These are phyloP conservation scores for Lytechinus pictus DNA, from an alignment of 35 echinoderm and acorn worm species.

Conservation along the genomic window DNA sequence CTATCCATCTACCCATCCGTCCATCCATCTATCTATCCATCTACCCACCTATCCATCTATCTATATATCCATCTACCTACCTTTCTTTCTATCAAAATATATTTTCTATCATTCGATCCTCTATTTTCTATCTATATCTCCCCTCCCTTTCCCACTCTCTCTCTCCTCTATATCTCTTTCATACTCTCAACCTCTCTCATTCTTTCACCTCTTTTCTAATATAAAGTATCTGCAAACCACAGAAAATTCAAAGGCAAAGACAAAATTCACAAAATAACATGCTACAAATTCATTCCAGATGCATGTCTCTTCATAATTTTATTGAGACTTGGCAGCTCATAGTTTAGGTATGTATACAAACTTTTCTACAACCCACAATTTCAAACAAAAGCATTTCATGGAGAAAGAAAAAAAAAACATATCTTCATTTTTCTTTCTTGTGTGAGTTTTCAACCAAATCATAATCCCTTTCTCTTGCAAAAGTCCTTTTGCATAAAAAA, in stretches of 20 bases:
- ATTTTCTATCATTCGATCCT: too few species aligned
- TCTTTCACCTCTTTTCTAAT: neutral
- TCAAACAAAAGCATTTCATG: conserved; percentile 30
- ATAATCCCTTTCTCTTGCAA: conserved; percentile 3
- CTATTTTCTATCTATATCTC: too few species aligned
- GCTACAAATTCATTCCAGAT: neutral
- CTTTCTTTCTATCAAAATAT: too few species aligned
- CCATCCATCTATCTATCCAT: too few species aligned
- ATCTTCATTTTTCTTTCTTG: neutral
- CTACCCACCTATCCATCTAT: too few species aligned
- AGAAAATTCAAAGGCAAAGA: neutral
- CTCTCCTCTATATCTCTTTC: neutral
- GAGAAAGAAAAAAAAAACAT: conserved; percentile 1
- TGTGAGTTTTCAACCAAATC: conserved; percentile 15
- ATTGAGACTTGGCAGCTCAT: conserved; percentile 7
- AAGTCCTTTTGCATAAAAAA: neutral
- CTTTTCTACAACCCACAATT: conserved; percentile 37
- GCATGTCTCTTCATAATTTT: conserved; percentile 22
- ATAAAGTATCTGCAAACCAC: neutral
- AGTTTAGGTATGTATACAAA: conserved; percentile 39
- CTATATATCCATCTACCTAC: too few species aligned
- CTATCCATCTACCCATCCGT: too few species aligned
- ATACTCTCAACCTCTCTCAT: neutral
- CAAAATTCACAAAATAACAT: neutral
- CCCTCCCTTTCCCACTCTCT: too few species aligned